Conservation (phyloP, 2,888 invertebrate species). For the Acrobasis repandana region DNA sequence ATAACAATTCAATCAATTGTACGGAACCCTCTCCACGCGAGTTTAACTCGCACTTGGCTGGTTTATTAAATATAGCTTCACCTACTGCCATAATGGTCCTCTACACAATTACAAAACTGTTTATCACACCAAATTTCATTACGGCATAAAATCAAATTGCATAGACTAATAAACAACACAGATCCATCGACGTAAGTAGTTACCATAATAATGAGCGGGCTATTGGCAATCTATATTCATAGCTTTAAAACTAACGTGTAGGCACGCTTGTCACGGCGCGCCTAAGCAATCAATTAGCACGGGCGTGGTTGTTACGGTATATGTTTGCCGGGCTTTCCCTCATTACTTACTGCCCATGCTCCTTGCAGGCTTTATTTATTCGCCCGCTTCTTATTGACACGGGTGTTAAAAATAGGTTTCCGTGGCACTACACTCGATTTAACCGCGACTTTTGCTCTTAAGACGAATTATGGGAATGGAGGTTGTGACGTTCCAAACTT, state of each 20-base stretch:
- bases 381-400: conserved; percentile 45
- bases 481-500: conserved; percentile 5
- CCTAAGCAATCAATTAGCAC: conserved; percentile 72
- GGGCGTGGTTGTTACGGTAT: conserved; percentile 65
- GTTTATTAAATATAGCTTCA: no score
- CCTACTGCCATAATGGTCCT: no score
- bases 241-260: conserved; percentile 27
- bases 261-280: conserved; percentile 44
- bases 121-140: not conserved
- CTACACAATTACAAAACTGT: not conserved
- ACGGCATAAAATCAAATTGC: conserved; percentile 2
- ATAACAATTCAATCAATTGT: no score
- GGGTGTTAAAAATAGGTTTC: conserved; percentile 39
- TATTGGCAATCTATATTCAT: conserved; percentile 31
- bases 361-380: conserved; percentile 38
- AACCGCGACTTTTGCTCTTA: conserved; percentile 18
- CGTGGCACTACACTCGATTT: conserved; percentile 26
- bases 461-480: conserved; percentile 10
- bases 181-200: conserved; percentile 11
- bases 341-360: conserved; percentile 72
- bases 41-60: no score
- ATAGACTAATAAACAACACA: conserved; percentile 11
- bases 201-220: conserved; percentile 15
- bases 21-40: no score
- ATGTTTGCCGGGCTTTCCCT: conserved; percentile 71